Conservation (phyloP, 2,113 vertebrate genomes). For the Corvus cornix region DNA sequence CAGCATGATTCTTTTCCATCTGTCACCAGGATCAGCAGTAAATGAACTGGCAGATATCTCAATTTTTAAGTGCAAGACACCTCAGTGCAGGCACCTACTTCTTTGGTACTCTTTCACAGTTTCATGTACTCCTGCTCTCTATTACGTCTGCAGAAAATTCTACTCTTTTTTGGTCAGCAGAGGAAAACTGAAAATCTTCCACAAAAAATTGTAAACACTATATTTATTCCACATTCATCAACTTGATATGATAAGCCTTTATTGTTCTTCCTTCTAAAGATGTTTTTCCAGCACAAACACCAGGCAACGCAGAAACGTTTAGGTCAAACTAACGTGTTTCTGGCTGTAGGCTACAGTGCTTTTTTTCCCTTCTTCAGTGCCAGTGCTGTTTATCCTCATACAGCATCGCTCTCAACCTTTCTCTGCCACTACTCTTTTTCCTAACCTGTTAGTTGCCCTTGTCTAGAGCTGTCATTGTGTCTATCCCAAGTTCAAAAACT, state of each 20-base stretch:
- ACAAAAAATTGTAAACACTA: neutral
- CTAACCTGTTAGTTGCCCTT: neutral
- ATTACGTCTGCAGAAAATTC: neutral
- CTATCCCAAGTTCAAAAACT: neutral
- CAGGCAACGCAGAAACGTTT: rapidly evolving
- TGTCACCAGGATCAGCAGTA: neutral
- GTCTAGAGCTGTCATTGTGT: neutral
- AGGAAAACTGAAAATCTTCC: neutral
- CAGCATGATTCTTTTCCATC: neutral
- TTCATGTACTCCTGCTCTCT: neutral
- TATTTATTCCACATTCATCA: neutral
- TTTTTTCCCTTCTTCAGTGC: neutral
- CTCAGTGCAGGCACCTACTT: neutral
- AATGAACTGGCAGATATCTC: neutral
- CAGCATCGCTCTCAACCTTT: neutral
- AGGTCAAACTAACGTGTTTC: neutral
- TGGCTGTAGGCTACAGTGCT: neutral
- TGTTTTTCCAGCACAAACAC: neutral
- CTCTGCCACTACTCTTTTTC: neutral
- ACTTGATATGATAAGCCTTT: neutral
- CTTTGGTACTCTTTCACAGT: neutral
- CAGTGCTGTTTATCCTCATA: neutral
- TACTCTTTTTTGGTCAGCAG: neutral
- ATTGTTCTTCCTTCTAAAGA: neutral
- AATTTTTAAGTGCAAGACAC: neutral